Base-by-base conservation (phyloP, 1,140 invertebrate genomes). In the Hermatobates lingyangjiaoensis region DNA sequence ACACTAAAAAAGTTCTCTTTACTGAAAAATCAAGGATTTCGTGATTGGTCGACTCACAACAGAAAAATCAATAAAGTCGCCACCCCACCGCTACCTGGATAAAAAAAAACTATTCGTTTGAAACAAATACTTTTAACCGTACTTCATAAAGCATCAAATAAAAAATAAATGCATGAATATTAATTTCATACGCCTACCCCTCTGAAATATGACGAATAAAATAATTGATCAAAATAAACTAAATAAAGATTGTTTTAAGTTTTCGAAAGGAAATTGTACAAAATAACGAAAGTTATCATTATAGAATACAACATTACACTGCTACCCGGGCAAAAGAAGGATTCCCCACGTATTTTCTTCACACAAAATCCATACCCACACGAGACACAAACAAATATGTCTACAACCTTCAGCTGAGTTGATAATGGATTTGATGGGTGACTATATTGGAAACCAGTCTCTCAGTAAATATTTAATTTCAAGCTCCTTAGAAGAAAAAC, bases 11-110 rank as follows among this genome's bases (percentile, higher is more conserved):
- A 57, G 51, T 48, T 28, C 28, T 7, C 7, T 7, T 7, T 18
- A 18, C 5, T 51, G 53, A 57, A 57, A 57, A 57, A 57, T 57
- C 53, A 51, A 54, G 51, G 50, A 54, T 52, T 54, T 53, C 48
- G 51, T 49, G 51, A 55, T 57, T 55, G 56, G 56, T 57, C 51
- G 50, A 39, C 52, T 45, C 55, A 48, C 42, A 54, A 53, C 52
- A 50, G 55, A 57, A 57, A 57, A 57, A 57, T 57, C 56, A 57
- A 57, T 57, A 57, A 39, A 28, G 54, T 39, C 47, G 45, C 56
- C 56, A 57, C 53, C 51, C 56, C 56, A 57, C 53, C 51, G 56
- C 56, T 57, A 27, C 46, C 56, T 57, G 51, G 53, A 57, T 57
- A 51, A 57, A 57, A 52, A 51, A 54, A 54, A 23, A 49, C 24